These are phyloP conservation scores for Bilobella aurantiaca DNA, from an alignment of 1,140 invertebrate species.

Conservation along the genomic window DNA sequence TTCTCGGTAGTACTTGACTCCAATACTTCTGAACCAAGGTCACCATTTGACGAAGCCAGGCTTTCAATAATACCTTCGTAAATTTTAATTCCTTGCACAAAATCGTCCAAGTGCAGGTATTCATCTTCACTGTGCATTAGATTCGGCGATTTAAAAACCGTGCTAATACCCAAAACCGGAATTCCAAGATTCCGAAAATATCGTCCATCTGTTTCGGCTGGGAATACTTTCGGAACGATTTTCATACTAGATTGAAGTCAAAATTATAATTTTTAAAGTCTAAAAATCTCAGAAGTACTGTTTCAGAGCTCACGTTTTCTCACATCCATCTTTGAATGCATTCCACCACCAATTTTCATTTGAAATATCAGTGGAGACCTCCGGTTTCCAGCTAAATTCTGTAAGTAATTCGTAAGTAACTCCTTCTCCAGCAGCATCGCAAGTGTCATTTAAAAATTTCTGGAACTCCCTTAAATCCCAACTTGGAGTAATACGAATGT, in stretches of 20 bases:
- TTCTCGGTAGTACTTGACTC: too few species aligned
- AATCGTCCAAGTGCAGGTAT: neutral
- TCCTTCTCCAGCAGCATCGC: conserved; percentile 65
- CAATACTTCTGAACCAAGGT: neutral
- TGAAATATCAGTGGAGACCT: neutral
- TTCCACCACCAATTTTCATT: neutral
- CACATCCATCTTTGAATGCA: neutral
- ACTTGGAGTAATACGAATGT: conserved; percentile 64
- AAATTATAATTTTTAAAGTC: neutral
- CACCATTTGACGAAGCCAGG: neutral
- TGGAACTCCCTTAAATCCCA: conserved; percentile 61
- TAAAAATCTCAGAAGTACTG: neutral
- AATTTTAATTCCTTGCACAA: neutral
- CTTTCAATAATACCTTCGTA: neutral
- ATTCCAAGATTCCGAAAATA: neutral
- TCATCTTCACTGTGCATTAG: neutral
- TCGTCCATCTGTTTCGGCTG: neutral
- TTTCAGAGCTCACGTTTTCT: neutral
- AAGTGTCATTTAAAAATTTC: conserved; percentile 61
- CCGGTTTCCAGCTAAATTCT: neutral
- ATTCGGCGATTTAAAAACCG: neutral
- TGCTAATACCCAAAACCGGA: neutral
- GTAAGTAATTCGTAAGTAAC: conserved; percentile 49
- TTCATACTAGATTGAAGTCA: neutral
- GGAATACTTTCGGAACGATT: neutral